These are phyloP conservation scores for Peromyscus attwateri DNA, from an alignment of 2,797 vertebrate species.

Conservation along the genomic window DNA sequence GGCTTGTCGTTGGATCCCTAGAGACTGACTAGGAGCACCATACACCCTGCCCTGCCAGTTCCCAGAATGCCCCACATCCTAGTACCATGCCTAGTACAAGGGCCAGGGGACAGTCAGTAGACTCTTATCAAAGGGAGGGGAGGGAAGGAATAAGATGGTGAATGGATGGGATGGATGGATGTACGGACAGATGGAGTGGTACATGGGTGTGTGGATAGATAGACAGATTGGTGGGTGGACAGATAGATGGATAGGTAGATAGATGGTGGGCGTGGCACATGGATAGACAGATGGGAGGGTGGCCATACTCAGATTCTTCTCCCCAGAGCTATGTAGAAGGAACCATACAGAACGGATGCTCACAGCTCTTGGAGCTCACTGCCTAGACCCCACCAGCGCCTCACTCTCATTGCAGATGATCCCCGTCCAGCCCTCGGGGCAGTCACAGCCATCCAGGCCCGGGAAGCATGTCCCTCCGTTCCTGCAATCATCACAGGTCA, in stretches of 20 bases:
- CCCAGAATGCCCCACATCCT: neutral
- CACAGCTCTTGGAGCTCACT: neutral
- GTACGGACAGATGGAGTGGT: neutral
- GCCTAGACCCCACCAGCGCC: neutral
- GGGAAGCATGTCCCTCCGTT: conserved; percentile 91
- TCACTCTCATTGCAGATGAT: conserved; percentile 96
- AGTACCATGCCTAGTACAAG: neutral
- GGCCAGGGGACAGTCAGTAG: neutral
- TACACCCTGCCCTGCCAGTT: fast-evolving
- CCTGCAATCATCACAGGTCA: conserved; percentile 94
- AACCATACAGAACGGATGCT: neutral
- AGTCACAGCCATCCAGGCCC: conserved; percentile 90
- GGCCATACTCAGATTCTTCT: neutral
- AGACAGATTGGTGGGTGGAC: neutral
- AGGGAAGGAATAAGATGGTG: neutral
- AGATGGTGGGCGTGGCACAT: neutral
- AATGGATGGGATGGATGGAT: neutral
- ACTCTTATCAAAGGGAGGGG: neutral
- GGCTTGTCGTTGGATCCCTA: neutral
- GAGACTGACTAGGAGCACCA: neutral
- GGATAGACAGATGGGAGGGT: neutral
- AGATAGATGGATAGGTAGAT: neutral
- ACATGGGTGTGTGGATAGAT: neutral
- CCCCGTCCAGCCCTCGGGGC: conserved; percentile 93
- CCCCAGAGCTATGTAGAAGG: neutral